Evolutionary conservation across 2,888 invertebrate species (phyloP).

Genomic region (Griposia aprilina): DNA sequence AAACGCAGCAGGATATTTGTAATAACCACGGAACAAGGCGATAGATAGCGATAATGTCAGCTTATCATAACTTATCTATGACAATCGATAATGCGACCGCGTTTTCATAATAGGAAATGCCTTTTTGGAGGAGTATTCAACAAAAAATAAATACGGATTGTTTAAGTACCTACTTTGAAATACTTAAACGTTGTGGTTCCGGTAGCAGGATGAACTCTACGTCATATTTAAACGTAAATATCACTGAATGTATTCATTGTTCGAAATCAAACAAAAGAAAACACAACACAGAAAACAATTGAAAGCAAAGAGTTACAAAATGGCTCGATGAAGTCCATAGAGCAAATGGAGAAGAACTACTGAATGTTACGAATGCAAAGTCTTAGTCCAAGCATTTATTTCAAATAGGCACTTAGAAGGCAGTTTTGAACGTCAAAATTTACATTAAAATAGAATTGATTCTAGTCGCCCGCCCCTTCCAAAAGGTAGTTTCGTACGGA

Average conservation of each 20-base stretch:
- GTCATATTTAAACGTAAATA: not conserved
- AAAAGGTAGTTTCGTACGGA: too few relatives aligned
- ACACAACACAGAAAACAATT: too few relatives aligned
- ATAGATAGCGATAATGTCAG: conserved; percentile 67
- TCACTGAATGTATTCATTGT: not conserved
- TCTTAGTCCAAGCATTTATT: too few relatives aligned
- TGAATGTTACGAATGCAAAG: not conserved
- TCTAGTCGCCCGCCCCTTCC: too few relatives aligned
- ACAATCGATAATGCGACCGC: conserved; percentile 72
- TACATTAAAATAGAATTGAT: too few relatives aligned
- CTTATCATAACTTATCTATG: conserved; percentile 74
- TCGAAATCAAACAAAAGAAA: conserved; percentile 7
- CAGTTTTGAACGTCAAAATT: too few relatives aligned
- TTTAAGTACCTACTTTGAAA: not conserved
- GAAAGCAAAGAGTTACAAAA: not conserved
- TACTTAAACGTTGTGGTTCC: not conserved
- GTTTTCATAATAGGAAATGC: conserved; percentile 38
- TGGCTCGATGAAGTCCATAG: not conserved
- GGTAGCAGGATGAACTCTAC: not conserved
- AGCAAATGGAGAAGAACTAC: conserved; percentile 10
- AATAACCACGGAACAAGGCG: conserved; percentile 47
- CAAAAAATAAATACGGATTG: too few relatives aligned
- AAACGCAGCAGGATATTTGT: conserved; percentile 66
- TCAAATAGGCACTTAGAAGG: too few relatives aligned
- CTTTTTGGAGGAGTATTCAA: conserved; percentile 7